Evolutionary conservation across 2,113 vertebrate genomes (phyloP).

Genomic region (Mustelus asterias): DNA sequence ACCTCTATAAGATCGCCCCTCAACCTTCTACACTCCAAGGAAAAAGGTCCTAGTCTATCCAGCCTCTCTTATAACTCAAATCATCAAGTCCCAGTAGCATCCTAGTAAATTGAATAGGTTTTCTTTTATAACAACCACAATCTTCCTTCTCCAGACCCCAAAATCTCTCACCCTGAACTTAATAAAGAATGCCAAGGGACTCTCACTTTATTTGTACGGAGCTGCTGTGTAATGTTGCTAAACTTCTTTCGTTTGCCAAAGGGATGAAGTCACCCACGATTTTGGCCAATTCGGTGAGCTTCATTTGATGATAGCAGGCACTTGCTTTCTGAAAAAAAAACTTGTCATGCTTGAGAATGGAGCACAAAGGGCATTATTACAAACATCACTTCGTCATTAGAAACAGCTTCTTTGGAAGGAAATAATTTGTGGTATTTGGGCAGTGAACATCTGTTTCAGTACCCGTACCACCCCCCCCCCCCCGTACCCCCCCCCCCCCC

Average conservation of each 20-base stretch:
- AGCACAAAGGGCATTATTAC: background rate
- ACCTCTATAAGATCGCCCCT: no score
- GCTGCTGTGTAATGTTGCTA: background rate
- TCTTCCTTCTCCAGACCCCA: background rate
- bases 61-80: no score
- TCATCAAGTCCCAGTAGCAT: no score
- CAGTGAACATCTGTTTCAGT: conserved; percentile 7
- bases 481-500: no score
- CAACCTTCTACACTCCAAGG: no score
- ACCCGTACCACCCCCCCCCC: no score
- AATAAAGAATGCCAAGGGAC: no score
- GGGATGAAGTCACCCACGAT: background rate
- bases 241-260: background rate
- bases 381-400: background rate
- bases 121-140: background rate
- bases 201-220: background rate
- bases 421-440: background rate
- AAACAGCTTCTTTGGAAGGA: background rate
- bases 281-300: background rate
- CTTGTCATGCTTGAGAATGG: background rate
- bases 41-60: no score
- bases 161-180: background rate
- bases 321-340: background rate
- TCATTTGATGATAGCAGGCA: background rate
- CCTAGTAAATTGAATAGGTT: background rate